Conservation (phyloP, 2,113 vertebrate genomes). For the Aldabrachelys gigantea region DNA sequence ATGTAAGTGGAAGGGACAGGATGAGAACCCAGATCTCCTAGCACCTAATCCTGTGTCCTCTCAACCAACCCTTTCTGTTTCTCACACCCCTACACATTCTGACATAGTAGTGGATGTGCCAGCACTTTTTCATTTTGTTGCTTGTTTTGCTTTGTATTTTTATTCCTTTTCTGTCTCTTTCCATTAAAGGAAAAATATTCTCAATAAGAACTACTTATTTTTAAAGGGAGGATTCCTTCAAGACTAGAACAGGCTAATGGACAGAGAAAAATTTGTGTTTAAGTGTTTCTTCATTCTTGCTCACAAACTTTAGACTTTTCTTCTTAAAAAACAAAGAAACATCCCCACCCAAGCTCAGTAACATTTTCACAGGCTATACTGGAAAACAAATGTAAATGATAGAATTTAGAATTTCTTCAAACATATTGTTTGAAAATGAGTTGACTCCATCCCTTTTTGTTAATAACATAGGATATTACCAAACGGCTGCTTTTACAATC, state of each 20-base stretch:
- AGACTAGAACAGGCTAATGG: slow-evolving; percentile 7
- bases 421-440: slow-evolving; percentile 66
- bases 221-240: slow-evolving; percentile 41
- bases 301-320: background rate
- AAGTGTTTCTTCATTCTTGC: background rate
- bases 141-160: background rate
- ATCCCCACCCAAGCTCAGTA: background rate
- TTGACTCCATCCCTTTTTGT: slow-evolving; percentile 56
- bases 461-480: slow-evolving; percentile 71
- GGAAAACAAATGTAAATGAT: slow-evolving; percentile 48
- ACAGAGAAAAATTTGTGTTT: slow-evolving; percentile 13
- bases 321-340: background rate
- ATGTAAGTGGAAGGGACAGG: background rate
- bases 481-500: slow-evolving; percentile 54
- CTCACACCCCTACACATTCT: background rate
- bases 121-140: background rate
- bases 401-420: slow-evolving; percentile 56
- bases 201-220: background rate
- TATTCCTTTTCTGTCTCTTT: background rate
- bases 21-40: background rate
- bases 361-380: slow-evolving; percentile 27
- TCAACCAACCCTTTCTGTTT: background rate
- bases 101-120: background rate
- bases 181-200: background rate
- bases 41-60: background rate